Conservation (phyloP, 2,113 vertebrate genomes). For the Chelonoidis abingdonii region DNA sequence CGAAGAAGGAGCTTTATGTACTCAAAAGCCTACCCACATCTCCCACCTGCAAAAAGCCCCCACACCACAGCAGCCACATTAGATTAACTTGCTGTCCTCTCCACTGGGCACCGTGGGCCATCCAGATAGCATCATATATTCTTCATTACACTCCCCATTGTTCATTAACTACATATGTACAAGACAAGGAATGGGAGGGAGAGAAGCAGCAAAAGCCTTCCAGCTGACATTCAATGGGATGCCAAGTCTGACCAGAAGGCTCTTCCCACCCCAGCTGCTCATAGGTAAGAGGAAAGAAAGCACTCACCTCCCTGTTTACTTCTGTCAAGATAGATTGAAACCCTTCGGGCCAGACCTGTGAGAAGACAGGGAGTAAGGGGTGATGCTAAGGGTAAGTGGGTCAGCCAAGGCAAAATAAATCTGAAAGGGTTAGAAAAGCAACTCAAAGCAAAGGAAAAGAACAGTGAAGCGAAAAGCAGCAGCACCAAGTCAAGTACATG, state of each 20-base stretch:
- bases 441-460: constrained; percentile 1
- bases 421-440: constrained; percentile 12
- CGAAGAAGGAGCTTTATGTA: not conserved
- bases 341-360: constrained; percentile 91
- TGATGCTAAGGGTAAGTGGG: constrained; percentile 35
- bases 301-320: constrained; percentile 95
- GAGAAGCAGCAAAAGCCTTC: constrained; percentile 2
- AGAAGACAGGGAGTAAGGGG: constrained; percentile 73
- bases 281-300: constrained; percentile 49
- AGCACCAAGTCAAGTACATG: constrained; percentile 41
- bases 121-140: not conserved
- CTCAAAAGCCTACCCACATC: not conserved
- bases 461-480: constrained; percentile 24
- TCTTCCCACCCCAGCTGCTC: constrained; percentile 27
- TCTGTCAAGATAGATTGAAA: constrained; percentile 93
- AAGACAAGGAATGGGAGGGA: not conserved
- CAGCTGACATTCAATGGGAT: not conserved
- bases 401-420: constrained; percentile 58
- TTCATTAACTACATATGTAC: not conserved
- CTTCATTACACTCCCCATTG: rapidly evolving
- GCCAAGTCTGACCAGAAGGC: not conserved
- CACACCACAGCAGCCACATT: not conserved
- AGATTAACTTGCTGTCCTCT: not conserved
- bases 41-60: not conserved
- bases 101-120: rapidly evolving